Evolutionary conservation across 2,888 invertebrate species (phyloP), one percentile per base, ranked within the genome.

Genomic region (Sphecodes monilicornis): DNA sequence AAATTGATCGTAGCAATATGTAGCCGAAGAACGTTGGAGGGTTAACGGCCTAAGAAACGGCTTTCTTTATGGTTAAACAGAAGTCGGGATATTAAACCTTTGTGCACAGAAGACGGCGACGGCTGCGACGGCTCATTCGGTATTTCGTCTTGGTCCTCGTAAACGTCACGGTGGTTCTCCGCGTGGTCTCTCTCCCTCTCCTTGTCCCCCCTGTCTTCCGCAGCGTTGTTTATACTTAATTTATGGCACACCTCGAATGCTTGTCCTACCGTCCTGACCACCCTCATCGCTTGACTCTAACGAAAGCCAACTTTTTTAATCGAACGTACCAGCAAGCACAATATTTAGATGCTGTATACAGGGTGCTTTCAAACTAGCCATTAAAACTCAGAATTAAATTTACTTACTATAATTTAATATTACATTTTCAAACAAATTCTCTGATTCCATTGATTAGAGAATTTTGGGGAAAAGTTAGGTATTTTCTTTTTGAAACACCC

Each of bases 181-280:
- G 91, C 92, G 43, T 92, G 87, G 10, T 90, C 89, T 36, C 85
- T 90, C 46, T 91, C 91, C 71, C 91, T 90, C 3, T 94, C 92
- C 89, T 92, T 93, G 18, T 93, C 93, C 0, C 90, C 91, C 83
- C 91, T 90, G 74, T 94, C 94, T 54, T 95, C 95, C 36, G 95
- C 95, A 5, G 95, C 93, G 76, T 94, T 93, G 91, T 96, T 97
- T 92, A 96, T 96, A 93, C 97, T 97, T 95, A 98, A 96, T 96
- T 99, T 99, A 96, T 99, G 99, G 96, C 99, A 99, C 95, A 99
- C 99, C 95, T 99, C 99, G 95, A 99, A 99, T 57, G 99, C 99
- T 95, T 99, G 99, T 71, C 99, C 99, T 90, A 99, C 98, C 11
- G 99, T 99, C 93, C 99, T 97, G 85, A 99, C 99, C 91, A 99